Percentiles rank a stretch among this genome's conserved stretches.
phyloP scores from a whole-genome alignment of 2,888 invertebrate species.

The Eretmocerus hayati region DNA sequence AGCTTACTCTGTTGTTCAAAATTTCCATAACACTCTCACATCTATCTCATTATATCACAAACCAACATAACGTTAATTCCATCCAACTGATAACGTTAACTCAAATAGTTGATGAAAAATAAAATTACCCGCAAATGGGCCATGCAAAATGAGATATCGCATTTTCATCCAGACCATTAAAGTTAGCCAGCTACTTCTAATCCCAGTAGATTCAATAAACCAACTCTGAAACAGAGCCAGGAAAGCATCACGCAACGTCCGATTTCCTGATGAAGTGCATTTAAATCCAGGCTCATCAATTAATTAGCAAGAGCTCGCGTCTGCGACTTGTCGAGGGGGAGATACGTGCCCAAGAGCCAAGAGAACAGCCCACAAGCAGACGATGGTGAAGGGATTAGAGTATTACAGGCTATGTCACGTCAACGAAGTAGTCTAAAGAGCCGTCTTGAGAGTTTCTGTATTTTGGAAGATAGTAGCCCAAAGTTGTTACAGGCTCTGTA shows the following conservation, averaged over 20 bases:
- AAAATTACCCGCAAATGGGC: not conserved
- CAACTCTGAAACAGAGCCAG: not conserved
- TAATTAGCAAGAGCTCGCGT: constrained; percentile 34
- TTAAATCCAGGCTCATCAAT: constrained; percentile 37
- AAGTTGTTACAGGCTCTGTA: too few relatives aligned
- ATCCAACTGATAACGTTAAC: not conserved
- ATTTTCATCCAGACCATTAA: constrained; percentile 1
- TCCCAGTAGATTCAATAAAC: constrained; percentile 18
- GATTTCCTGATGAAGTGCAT: constrained; percentile 25
- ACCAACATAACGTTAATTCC: too few relatives aligned
- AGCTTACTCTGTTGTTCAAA: too few relatives aligned
- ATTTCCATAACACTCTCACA: too few relatives aligned
- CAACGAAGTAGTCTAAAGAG: constrained; percentile 44
- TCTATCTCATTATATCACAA: too few relatives aligned
- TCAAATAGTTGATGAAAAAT: not conserved
- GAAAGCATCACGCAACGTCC: constrained; percentile 2
- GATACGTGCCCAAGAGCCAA: constrained; percentile 16
- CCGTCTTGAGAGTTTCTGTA: constrained; percentile 41
- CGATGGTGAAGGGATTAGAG: constrained; percentile 40
- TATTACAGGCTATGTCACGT: constrained; percentile 46
- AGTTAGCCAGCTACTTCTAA: constrained; percentile 9
- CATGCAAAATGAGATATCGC: constrained; percentile 12
- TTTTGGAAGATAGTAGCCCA: constrained; percentile 43
- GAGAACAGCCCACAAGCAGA: constrained; percentile 31
- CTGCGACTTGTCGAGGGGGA: constrained; percentile 24